Evolutionary conservation across 2,113 vertebrate species (phyloP).

Genomic region (Indicator maculatus): DNA sequence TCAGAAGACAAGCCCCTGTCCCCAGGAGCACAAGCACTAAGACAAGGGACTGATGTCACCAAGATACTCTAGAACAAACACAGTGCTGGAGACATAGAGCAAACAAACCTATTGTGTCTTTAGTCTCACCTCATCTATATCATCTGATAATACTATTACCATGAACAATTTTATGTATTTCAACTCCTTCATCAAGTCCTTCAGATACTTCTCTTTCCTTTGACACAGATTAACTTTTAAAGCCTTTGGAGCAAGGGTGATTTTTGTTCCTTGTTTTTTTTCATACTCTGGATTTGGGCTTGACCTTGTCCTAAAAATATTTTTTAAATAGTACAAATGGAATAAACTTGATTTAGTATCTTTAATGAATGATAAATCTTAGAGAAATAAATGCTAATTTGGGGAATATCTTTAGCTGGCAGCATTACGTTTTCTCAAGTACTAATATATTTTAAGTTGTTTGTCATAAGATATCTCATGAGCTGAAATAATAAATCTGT

Average conservation of each 20-base stretch:
- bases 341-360: not conserved
- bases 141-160: not conserved
- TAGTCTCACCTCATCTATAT: not conserved
- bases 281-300: not conserved
- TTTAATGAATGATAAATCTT: not conserved
- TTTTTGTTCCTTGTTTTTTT: not conserved
- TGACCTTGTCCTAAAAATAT: not conserved
- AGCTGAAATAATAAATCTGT: not conserved
- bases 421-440: not conserved
- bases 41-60: not conserved
- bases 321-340: not conserved
- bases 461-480: not conserved
- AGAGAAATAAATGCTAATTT: not conserved
- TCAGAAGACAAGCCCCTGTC: not conserved
- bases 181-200: not conserved
- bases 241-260: not conserved
- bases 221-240: not conserved
- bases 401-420: not conserved
- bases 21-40: accelerated
- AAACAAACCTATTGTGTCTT: not conserved
- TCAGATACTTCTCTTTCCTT: not conserved
- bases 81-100: accelerated
- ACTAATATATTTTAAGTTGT: not conserved
- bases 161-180: not conserved
- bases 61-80: not conserved